Percentiles rank a stretch among this genome's conserved stretches.
phyloP scores from a whole-genome alignment of 2,113 vertebrate genomes.

The Castor canadensis region DNA sequence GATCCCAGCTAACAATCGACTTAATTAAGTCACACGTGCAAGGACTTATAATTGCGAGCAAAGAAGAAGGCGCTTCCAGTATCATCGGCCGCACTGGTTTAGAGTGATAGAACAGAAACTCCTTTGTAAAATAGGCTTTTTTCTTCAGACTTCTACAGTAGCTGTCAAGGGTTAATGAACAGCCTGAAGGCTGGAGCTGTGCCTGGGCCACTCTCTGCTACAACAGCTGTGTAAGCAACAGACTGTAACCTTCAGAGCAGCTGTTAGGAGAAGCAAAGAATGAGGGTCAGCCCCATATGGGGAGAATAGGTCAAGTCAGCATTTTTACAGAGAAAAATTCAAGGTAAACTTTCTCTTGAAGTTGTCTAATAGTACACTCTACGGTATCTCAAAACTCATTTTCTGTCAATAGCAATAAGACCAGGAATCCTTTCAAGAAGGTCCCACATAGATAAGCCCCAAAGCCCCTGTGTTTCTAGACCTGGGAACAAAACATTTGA shows the following conservation, averaged over 20 bases:
- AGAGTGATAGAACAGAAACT: background rate
- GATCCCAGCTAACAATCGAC: background rate
- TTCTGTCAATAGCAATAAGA: background rate
- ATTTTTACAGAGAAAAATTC: slow-evolving; percentile 45
- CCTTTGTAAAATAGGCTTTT: background rate
- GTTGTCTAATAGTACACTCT: background rate
- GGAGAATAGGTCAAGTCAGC: slow-evolving; percentile 49
- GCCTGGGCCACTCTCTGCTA: background rate
- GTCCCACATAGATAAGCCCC: background rate
- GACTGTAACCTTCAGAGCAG: slow-evolving; percentile 60
- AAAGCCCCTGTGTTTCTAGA: background rate
- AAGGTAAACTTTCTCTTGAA: background rate
- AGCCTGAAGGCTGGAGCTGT: background rate
- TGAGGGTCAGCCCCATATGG: background rate
- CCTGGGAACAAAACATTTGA: background rate
- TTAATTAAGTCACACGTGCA: background rate
- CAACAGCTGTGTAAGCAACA: slow-evolving; percentile 67
- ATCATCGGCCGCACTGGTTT: background rate
- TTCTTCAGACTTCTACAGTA: background rate
- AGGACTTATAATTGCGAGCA: background rate
- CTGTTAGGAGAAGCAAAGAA: slow-evolving; percentile 37
- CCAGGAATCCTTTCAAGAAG: background rate
- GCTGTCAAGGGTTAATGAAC: slow-evolving; percentile 38
- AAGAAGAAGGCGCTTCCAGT: background rate
- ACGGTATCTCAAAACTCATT: background rate